Evolutionary conservation across 1,140 invertebrate species (phyloP), one percentile per base, ranked within the genome.

Genomic region (Tyrophagus putrescentiae): DNA sequence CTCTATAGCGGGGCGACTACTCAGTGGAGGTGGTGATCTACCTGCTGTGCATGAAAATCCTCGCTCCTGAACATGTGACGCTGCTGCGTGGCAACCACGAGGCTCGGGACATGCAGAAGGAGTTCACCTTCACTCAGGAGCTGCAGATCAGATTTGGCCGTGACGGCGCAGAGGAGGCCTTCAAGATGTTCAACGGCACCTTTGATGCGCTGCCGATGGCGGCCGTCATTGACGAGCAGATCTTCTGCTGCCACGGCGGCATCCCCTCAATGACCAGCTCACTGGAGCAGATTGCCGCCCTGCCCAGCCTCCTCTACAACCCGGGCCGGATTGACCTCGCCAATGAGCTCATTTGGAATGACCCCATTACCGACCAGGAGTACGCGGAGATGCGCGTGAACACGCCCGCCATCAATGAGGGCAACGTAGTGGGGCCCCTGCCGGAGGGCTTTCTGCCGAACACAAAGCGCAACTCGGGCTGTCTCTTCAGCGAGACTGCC

Each of bases 191-290:
- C 4, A 84, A 84, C 69, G 70, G 76, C n/a, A 80, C 77, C 23
- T 84, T 84, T 72, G 82, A 85, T 72, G 72, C 68, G 21, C 76
- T 85, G 74, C 81, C 82, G 7, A 64, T 85, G 34, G 81, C 82
- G 9, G 82, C 82, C 11, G 76, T 81, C 23, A 74, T 84, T 28
- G 82, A 84, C 70, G 76, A 76, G 28, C 81, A 79, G 73, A 58
- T 84, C 62, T 84, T 84, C 67, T 84, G 82, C 73, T 80, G 78
- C 56, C 83, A 84, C 71, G 83, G 82, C 23, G 83, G 83, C 4
- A 82, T 84, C 53, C 82, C 82, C 16, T 79, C 80, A 13, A 78
- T 80, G 11, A 28, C 60, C 23, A 33, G 11, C 9, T 34, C 54
- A 29, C 11, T n/a, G 64, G 61, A 59, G 18, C 52, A 42, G 34